Evolutionary conservation across 2,113 vertebrate genomes (phyloP).

Genomic region (Meleagris gallopavo): DNA sequence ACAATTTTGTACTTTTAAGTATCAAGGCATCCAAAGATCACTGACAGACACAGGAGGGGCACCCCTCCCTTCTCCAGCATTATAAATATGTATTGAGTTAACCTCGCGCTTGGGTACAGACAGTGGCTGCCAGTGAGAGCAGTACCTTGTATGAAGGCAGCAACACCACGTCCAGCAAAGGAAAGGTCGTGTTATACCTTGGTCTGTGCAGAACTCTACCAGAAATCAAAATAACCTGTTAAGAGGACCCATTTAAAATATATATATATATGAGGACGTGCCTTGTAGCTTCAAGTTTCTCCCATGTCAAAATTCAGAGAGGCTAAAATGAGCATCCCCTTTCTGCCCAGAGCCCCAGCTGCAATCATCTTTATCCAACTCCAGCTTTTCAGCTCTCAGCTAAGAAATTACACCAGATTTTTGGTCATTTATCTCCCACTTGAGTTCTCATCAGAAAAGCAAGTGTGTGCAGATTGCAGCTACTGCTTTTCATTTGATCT

Average conservation of each 20-base stretch:
- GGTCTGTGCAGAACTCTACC: neutral
- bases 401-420: neutral
- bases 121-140: neutral
- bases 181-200: neutral
- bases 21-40: constrained; percentile 13
- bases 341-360: neutral
- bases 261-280: too few species aligned
- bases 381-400: neutral
- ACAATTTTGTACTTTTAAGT: neutral
- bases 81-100: neutral
- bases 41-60: neutral
- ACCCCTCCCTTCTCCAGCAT: neutral
- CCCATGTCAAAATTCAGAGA: neutral
- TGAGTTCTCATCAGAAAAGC: neutral
- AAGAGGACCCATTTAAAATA: neutral
- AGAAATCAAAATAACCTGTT: neutral
- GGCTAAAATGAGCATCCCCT: neutral
- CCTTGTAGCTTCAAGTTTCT: neutral
- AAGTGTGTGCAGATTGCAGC: neutral
- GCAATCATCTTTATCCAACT: neutral
- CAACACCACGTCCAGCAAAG: neutral
- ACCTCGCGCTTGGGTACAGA: neutral
- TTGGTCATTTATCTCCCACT: neutral
- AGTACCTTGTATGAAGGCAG: neutral
- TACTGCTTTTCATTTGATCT: neutral